Conservation (phyloP, 2,113 vertebrate genomes). For the Ceuthmochares aereus region DNA sequence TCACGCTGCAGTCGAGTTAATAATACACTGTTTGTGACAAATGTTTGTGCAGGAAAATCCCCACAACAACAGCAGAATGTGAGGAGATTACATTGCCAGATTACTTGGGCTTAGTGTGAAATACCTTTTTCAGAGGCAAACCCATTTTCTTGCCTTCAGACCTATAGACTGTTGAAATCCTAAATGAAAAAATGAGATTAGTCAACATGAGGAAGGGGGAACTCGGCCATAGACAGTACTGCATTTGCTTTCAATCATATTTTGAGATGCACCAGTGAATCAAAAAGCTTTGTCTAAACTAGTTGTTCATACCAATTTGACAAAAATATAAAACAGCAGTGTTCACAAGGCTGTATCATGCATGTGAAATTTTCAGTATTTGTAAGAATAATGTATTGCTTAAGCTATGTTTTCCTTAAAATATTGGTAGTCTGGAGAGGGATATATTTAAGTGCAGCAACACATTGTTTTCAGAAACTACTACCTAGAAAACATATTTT, state of each 20-base stretch:
- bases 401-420: background rate
- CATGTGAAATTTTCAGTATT: background rate
- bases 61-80: background rate
- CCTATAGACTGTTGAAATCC: background rate
- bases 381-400: background rate
- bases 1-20: background rate
- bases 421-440: background rate
- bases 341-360: background rate
- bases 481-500: constrained; percentile 4
- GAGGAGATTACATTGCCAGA: background rate
- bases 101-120: background rate
- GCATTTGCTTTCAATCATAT: background rate
- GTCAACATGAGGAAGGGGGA: background rate
- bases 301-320: background rate
- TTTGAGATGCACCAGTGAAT: background rate
- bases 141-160: background rate
- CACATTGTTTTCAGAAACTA: background rate
- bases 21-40: background rate
- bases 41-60: background rate
- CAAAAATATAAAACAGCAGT: background rate
- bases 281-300: background rate
- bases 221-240: background rate
- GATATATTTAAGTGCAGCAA: background rate
- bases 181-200: background rate
- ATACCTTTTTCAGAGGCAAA: background rate